Percentiles rank a stretch among this genome's conserved stretches.
Evolutionary conservation across 2,113 vertebrate species (phyloP).

Genomic region (Rhagologus leucostigma): DNA sequence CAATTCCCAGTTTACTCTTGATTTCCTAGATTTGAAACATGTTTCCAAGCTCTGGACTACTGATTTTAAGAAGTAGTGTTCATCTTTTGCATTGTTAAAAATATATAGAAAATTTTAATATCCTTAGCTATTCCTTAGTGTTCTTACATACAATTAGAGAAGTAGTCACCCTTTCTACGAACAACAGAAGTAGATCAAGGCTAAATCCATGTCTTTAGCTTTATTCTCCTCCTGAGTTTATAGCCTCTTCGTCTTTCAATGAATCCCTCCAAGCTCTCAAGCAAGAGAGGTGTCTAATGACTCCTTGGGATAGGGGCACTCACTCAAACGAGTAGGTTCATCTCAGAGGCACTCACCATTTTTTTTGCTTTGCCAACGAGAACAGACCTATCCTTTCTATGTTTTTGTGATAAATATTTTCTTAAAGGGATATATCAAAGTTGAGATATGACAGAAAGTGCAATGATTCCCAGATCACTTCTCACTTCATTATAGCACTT

Average conservation of each 20-base stretch:
- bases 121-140: neutral
- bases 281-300: neutral
- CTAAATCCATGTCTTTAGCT: neutral
- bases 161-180: neutral
- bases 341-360: neutral
- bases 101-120: neutral
- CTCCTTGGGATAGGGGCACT: neutral
- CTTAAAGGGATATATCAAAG: neutral
- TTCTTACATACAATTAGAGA: neutral
- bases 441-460: neutral
- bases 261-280: neutral
- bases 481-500: neutral
- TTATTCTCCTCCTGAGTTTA: neutral
- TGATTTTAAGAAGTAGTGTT: neutral
- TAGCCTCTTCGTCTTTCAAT: neutral
- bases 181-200: neutral
- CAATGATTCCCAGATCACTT: neutral
- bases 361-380: neutral
- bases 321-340: neutral
- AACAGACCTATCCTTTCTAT: neutral
- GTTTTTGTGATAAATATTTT: neutral
- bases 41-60: slow-evolving; percentile 9
- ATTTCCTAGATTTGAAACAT: slow-evolving; percentile 38
- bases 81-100: neutral
- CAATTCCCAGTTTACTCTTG: slow-evolving; percentile 54